Evolutionary conservation across 2,888 invertebrate genomes (phyloP), one percentile per base, ranked within the genome.

Genomic region (Phyto melanocephala): DNA sequence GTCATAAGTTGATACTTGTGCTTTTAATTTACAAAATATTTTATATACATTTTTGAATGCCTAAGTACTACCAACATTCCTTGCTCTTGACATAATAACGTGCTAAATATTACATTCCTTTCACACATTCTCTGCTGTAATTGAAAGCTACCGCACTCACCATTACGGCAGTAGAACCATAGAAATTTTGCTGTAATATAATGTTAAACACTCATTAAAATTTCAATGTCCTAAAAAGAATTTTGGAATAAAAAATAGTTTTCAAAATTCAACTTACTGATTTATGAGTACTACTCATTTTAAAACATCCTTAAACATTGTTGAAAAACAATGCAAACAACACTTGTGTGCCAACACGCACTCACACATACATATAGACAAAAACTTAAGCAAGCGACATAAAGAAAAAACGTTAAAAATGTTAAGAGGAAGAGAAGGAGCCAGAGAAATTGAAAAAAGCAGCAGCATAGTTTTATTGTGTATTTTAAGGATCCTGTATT

Each of bases 401-500:
- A n/a, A 28, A 22, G 10, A 13, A 60, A 13, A 8, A 1, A 8
- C 13, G n/a, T n/a, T n/a, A 40, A 60, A n/a, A 17, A 17, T 3
- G 2, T 4, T 0, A 8, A 37, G 67, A 2, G n/a, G 11, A 11
- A 13, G 45, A 35, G 8, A 4, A 37, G 15, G 20, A 52, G 4
- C 22, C 8, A 35, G 1, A 52, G 24, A 56, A 40, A 71, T 50
- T 47, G 17, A 74, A 74, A 33, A 42, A 24, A 47, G 45, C 24
- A 45, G 37, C 28, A 60, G 62, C 54, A 70, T 35, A 52, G 40
- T 77, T 60, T 54, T 15, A 77, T 56, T 70, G 33, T 45, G 35
- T 62, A 28, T 63, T 67, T 67, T 65, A 52, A 76, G 60, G 76
- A 76, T 67, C 35, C 58, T 67, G 52, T 58, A 60, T 71, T 80